Conservation (phyloP, 2,888 invertebrate genomes). For the Clanis bilineata region DNA sequence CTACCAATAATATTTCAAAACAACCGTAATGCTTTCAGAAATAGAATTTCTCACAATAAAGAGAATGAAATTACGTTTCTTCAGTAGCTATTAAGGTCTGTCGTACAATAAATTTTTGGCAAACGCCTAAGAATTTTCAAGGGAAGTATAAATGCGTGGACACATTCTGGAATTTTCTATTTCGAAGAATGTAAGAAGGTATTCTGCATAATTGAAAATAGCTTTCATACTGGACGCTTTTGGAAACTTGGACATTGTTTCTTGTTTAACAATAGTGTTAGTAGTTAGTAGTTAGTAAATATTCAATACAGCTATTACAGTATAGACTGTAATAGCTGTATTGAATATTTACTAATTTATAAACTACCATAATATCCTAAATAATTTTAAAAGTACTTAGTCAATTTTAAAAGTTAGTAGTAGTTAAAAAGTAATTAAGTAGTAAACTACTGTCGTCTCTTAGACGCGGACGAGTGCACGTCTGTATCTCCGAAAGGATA, state of each 20-base stretch:
- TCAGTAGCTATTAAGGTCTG: slow-evolving; percentile 8
- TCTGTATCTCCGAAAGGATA: no score
- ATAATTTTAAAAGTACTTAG: no score
- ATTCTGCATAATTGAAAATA: background rate
- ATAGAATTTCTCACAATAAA: slow-evolving; percentile 10
- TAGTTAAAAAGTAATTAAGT: no score
- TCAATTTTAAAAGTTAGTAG: no score
- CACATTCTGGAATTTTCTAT: slow-evolving; percentile 15
- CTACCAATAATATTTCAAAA: background rate
- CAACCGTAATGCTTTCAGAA: background rate
- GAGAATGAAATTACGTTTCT: slow-evolving; percentile 14
- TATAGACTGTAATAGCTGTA: no score
- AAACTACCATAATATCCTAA: no score
- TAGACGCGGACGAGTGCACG: no score
- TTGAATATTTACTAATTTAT: no score
- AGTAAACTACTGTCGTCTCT: no score
- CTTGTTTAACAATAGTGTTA: background rate
- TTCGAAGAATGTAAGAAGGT: background rate
- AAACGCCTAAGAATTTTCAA: slow-evolving; percentile 16
- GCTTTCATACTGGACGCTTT: background rate
- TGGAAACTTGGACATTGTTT: background rate
- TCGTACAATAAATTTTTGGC: slow-evolving; percentile 14
- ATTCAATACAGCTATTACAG: no score
- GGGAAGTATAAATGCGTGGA: slow-evolving; percentile 3
- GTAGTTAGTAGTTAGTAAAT: no score